Percentiles rank a stretch among this genome's conserved stretches.
These are phyloP conservation scores for Grammomys surdaster DNA, from an alignment of 2,113 vertebrate species.

Conservation along the genomic window DNA sequence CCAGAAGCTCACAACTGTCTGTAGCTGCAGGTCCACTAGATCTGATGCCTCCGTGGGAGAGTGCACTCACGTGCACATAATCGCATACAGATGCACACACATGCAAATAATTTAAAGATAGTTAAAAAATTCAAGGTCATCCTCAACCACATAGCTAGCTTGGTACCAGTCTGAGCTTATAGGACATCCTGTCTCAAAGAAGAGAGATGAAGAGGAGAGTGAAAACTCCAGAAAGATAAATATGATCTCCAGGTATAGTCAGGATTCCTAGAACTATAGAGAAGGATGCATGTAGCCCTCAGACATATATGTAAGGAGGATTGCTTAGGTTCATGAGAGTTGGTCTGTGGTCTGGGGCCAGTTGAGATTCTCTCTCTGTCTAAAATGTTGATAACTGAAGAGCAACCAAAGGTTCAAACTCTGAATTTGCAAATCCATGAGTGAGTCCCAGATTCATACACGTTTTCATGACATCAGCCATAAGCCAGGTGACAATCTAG, in stretches of 20 bases:
- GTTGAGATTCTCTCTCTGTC: neutral
- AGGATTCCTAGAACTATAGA: neutral
- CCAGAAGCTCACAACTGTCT: neutral
- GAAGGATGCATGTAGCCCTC: neutral
- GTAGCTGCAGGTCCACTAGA: neutral
- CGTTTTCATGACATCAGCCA: neutral
- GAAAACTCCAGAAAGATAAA: constrained; percentile 7
- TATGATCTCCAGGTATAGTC: neutral
- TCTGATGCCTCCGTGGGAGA: neutral
- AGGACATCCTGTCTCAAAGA: too few relatives aligned
- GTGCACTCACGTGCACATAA: neutral
- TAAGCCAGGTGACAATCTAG: neutral
- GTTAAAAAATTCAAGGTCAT: neutral
- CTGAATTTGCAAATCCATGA: neutral
- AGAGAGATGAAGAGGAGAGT: neutral
- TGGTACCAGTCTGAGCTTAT: neutral
- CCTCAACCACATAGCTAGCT: neutral
- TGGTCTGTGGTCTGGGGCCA: neutral
- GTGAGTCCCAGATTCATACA: neutral
- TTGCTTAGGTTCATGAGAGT: neutral
- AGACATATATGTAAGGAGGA: neutral
- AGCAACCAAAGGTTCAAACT: neutral
- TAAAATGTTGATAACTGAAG: neutral
- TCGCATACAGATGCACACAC: neutral
- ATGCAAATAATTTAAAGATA: neutral